These are phyloP conservation scores for Myiotriccus ornatus DNA, from an alignment of 2,797 vertebrate genomes.

Conservation along the genomic window DNA sequence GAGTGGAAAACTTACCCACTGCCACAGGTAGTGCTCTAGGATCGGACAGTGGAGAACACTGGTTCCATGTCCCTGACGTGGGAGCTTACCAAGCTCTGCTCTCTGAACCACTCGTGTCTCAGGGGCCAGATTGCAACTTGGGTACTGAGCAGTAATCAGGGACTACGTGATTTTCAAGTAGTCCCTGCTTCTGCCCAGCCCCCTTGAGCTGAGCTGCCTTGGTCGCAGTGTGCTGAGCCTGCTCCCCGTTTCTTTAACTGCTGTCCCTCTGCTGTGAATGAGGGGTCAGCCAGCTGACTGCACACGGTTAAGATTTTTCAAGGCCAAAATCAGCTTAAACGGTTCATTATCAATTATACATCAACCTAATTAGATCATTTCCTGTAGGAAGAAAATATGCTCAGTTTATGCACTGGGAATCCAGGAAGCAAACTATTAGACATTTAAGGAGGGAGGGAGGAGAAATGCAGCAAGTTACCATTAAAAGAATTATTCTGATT, in stretches of 20 bases:
- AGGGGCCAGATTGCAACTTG: background rate
- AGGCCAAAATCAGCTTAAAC: conserved; percentile 55
- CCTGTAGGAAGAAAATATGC: conserved; percentile 63
- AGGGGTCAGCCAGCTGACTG: background rate
- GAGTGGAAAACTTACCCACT: background rate
- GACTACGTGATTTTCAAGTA: background rate
- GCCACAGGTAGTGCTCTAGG: background rate
- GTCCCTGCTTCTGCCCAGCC: background rate
- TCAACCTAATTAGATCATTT: conserved; percentile 64
- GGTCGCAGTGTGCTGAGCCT: background rate
- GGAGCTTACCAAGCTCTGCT: background rate
- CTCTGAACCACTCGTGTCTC: background rate
- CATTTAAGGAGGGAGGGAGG: background rate
- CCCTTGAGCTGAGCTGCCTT: background rate
- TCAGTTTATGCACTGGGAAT: conserved; percentile 38
- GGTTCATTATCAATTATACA: conserved; percentile 65
- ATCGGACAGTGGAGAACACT: accelerated
- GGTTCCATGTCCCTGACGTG: accelerated
- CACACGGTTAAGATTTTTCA: background rate
- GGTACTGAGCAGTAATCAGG: background rate
- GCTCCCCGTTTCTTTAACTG: background rate
- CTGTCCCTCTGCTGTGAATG: background rate
- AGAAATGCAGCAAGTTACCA: conserved; percentile 49
- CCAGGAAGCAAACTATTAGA: conserved; percentile 65
- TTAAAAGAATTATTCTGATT: conserved; percentile 63